These are phyloP conservation scores for Pegea sp. DNA, from an alignment of 23 tunicate species.

Conservation along the genomic window DNA sequence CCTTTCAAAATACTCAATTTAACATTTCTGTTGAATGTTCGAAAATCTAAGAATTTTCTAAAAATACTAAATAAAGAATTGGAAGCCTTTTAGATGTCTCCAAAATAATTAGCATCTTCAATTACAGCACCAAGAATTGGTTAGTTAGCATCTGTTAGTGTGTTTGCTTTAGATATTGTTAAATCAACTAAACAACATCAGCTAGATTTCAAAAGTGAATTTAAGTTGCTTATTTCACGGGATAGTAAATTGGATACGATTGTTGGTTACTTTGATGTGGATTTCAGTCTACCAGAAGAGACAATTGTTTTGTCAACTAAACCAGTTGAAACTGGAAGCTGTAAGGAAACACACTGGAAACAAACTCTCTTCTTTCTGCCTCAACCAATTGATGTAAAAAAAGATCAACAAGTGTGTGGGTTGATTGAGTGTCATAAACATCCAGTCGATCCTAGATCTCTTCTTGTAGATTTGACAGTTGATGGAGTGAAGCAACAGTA, in stretches of 20 bases:
- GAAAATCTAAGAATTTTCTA: too few relatives aligned
- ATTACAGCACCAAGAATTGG: too few relatives aligned
- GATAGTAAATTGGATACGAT: slow-evolving; percentile 24
- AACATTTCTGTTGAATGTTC: too few relatives aligned
- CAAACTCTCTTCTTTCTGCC: slow-evolving; percentile 60
- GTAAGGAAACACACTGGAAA: slow-evolving; percentile 78
- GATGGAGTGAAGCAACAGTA: slow-evolving; percentile 5
- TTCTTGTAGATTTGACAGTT: slow-evolving; percentile 23
- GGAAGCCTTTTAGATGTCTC: too few relatives aligned
- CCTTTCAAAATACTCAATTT: too few relatives aligned
- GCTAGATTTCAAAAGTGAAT: slow-evolving; percentile 35
- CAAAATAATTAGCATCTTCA: too few relatives aligned
- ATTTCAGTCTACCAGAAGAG: slow-evolving; percentile 2
- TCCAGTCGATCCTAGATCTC: slow-evolving; percentile 73
- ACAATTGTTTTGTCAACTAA: slow-evolving; percentile 36
- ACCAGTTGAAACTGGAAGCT: slow-evolving; percentile 17
- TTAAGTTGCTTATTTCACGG: slow-evolving; percentile 16
- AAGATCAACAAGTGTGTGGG: slow-evolving; percentile 31
- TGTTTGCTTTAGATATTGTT: slow-evolving; percentile 8
- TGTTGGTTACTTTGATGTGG: slow-evolving; percentile 71
- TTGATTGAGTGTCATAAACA: slow-evolving; percentile 64
- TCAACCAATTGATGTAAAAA: slow-evolving; percentile 7
- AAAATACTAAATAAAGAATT: too few relatives aligned
- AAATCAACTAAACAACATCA: slow-evolving; percentile 12
- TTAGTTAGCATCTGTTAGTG: slow-evolving; percentile 34